Evolutionary conservation across 1,140 invertebrate species (phyloP), one percentile per base, ranked within the genome.

Genomic region (Pseudoatta argentina): DNA sequence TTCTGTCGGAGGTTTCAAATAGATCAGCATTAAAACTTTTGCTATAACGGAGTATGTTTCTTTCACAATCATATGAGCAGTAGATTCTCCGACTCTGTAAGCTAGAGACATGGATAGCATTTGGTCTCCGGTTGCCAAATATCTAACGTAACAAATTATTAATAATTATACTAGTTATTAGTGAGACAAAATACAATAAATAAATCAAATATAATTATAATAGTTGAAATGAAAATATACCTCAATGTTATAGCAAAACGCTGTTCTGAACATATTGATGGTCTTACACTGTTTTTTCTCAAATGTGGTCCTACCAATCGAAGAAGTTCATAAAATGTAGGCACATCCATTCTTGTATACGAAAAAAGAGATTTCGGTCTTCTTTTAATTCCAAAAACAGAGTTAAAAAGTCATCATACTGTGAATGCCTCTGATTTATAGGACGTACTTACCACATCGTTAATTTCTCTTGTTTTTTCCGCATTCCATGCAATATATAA

Each of bases 21-120:
- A 73, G 27, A 73, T 55, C 55, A 30, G 53, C 71, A 73, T 73
- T 57, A 73, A 34, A 73, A 73, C 18, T 34, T 73, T 57, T 73
- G 10, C 53, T 57, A 73, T 24, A 73, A 73, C 18, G 18, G 27
- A n/a, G 16, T 12, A 73, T 73, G 53, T 73, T 73, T 73, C 53
- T 73, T 73, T 73, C 0, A 73, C 30, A 8, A 73, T 73, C 7
- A 57, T 73, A 73, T 59, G 72, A 75, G 12, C 30, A 0, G n/a
- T 59, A n/a, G 72, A 75, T 12, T 75, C 55, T 53, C 55, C 55
- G 14, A 75, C n/a, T 59, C 55, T 59, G 30, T 75, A 75, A 3
- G 55, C 72, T 75, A 75, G 14, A 59, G 39, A 1, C 39, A 44
- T 1, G 10, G 39, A 44, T 44, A 44, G 39, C 8, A 10, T 44